Percentiles rank a stretch among this genome's conserved stretches.
Conservation (phyloP, 1,140 invertebrate genomes). For the Grapholita molesta region DNA sequence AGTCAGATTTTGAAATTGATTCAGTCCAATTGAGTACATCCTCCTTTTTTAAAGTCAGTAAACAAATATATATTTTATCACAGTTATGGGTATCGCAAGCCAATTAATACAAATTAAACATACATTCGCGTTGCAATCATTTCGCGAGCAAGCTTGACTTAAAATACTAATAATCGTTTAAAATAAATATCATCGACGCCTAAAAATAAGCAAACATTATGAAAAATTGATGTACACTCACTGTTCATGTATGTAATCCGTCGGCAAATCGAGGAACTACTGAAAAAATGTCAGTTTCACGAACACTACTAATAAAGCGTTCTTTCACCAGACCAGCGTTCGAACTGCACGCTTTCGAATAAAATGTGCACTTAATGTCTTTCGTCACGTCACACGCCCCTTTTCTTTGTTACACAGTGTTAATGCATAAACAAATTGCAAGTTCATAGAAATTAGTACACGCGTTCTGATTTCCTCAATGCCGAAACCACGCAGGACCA, state of each 20-base stretch:
- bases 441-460: background rate
- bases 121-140: background rate
- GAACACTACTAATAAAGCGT: background rate
- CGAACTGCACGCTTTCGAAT: background rate
- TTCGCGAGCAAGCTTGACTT: background rate
- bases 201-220: background rate
- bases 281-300: background rate
- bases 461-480: slow-evolving; percentile 1
- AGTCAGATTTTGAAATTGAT: too few relatives aligned
- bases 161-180: background rate
- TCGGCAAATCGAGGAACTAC: background rate
- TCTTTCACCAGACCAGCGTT: background rate
- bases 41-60: too few relatives aligned
- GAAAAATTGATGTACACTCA: background rate
- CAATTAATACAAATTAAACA: background rate
- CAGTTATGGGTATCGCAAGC: background rate
- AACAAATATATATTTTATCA: background rate
- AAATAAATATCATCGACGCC: background rate
- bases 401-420: background rate
- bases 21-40: too few relatives aligned
- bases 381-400: background rate
- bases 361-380: background rate
- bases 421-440: background rate
- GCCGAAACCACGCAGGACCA: slow-evolving; percentile 33
- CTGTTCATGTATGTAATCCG: background rate